Conservation (phyloP, 2,888 invertebrate species). For the Meta bourneti region DNA sequence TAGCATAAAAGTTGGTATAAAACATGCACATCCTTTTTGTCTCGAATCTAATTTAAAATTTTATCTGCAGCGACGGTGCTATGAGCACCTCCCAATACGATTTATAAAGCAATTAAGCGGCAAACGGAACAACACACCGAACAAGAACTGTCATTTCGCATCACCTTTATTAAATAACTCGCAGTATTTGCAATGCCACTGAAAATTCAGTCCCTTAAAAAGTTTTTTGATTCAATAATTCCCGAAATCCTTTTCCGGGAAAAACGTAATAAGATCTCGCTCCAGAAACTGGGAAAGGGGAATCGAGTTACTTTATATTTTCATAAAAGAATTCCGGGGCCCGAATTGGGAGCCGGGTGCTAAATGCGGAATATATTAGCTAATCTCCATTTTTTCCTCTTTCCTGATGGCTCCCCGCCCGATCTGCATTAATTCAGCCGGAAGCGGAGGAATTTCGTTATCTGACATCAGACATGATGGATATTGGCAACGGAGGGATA, state of each 20-base stretch:
- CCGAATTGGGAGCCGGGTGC: neutral
- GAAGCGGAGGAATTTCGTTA: neutral
- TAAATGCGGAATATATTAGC: slow-evolving; percentile 16
- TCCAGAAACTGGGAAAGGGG: neutral
- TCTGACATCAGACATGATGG: neutral
- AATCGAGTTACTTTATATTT: neutral
- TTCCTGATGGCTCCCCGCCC: slow-evolving; percentile 1
- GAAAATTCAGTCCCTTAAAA: neutral
- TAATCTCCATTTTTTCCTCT: slow-evolving; percentile 25
- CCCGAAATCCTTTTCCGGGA: neutral
- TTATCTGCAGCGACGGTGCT: neutral
- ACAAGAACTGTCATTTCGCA: neutral
- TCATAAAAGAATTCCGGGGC: slow-evolving; percentile 5
- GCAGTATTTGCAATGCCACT: neutral
- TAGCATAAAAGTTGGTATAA: too few relatives aligned
- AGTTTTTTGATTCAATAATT: neutral
- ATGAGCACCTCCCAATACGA: neutral
- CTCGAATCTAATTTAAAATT: neutral
- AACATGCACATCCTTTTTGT: neutral
- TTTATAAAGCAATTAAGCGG: neutral
- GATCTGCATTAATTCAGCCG: slow-evolving; percentile 19
- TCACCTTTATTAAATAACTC: neutral
- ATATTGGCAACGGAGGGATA: neutral
- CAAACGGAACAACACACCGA: neutral
- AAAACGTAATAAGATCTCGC: neutral